Conservation (phyloP, 2,888 invertebrate genomes). For the Melipona bicolor region DNA sequence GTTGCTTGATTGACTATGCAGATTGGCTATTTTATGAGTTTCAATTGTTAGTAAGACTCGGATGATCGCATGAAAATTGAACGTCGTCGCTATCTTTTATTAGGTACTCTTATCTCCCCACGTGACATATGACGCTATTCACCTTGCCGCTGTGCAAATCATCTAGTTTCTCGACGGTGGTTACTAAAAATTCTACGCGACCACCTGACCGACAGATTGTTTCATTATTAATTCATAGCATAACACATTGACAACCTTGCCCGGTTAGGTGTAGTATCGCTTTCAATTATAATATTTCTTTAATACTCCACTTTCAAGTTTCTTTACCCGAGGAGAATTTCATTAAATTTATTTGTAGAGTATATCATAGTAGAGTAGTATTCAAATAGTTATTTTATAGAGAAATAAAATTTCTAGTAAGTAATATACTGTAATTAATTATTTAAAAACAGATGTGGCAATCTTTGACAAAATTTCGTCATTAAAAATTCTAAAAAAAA, state of each 20-base stretch:
- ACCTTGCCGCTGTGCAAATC: conserved; percentile 42
- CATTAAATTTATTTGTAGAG: not conserved
- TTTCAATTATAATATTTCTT: not conserved
- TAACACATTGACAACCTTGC: not conserved
- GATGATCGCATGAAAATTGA: not conserved
- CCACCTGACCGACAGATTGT: not conserved
- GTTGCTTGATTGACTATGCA: not conserved
- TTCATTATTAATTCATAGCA: not conserved
- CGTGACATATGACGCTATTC: conserved; percentile 37
- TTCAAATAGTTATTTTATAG: no score
- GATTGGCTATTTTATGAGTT: not conserved
- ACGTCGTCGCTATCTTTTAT: conserved; percentile 28
- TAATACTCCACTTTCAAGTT: not conserved
- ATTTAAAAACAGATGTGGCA: no score
- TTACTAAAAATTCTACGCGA: conserved; percentile 20
- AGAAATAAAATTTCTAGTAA: no score
- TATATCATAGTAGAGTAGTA: not conserved
- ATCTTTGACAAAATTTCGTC: no score
- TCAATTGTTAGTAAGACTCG: not conserved
- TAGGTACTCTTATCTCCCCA: conserved; percentile 33
- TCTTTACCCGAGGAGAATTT: not conserved
- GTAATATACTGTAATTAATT: no score
- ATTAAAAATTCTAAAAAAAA: no score
- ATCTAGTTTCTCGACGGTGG: conserved; percentile 33
- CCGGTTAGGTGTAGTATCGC: not conserved